Evolutionary conservation across 1,140 invertebrate genomes (phyloP).

Genomic region (Frieseomelitta varia): DNA sequence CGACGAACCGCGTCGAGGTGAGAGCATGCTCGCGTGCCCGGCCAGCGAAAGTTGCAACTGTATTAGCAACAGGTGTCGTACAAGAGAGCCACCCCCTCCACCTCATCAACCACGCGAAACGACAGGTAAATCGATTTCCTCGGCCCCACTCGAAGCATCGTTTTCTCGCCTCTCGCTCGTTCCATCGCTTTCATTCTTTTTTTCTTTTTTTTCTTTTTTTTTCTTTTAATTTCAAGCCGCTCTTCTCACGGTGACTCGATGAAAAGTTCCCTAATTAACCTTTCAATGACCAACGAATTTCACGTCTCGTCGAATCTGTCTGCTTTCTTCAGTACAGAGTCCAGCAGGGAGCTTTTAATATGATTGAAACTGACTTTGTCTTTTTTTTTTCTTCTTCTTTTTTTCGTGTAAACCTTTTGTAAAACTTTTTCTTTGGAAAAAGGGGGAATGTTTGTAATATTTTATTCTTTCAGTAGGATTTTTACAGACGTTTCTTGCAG

Average conservation of each 20-base stretch:
- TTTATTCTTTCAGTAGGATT: too few relatives aligned
- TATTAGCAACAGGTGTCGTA: conserved; percentile 61
- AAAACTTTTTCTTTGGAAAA: too few relatives aligned
- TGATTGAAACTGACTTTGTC: too few relatives aligned
- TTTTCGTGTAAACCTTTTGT: too few relatives aligned
- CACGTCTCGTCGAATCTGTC: background rate
- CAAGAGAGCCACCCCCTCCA: background rate
- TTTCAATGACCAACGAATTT: background rate
- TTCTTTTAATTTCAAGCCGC: too few relatives aligned
- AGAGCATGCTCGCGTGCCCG: background rate
- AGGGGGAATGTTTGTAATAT: too few relatives aligned
- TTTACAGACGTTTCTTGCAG: too few relatives aligned
- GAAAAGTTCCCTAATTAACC: background rate
- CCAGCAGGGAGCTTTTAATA: too few relatives aligned
- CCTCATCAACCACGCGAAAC: too few relatives aligned
- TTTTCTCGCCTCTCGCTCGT: background rate
- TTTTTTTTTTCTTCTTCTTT: too few relatives aligned
- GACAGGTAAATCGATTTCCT: conserved; percentile 43
- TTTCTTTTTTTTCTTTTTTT: background rate
- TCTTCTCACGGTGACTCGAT: background rate
- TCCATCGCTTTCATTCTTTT: background rate
- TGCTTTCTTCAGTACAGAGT: background rate
- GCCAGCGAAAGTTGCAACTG: conserved; percentile 38
- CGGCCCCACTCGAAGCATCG: background rate
- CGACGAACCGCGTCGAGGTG: background rate